phyloP scores from a whole-genome alignment of 2,888 invertebrate species.

The Netelia melanura region DNA sequence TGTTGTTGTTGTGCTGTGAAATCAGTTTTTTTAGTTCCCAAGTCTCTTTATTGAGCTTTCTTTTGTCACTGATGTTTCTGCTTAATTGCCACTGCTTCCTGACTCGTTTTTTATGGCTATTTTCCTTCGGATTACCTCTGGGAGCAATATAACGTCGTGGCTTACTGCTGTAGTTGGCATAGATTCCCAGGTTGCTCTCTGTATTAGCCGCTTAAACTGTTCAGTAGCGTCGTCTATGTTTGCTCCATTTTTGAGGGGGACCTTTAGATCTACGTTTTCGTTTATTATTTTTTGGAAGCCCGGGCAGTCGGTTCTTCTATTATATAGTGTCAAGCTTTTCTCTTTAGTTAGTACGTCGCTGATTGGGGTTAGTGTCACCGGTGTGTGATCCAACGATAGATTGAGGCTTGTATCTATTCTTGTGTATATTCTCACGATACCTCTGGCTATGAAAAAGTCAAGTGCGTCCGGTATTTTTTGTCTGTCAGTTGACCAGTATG shows the following conservation, averaged over 20 bases:
- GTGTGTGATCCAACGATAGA: constrained; percentile 68
- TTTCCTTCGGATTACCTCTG: constrained; percentile 53
- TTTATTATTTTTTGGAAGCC: constrained; percentile 36
- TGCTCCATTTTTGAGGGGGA: constrained; percentile 58
- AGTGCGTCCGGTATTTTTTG: constrained; percentile 72
- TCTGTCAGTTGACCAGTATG: constrained; percentile 73
- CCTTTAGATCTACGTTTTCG: constrained; percentile 50
- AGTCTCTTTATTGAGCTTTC: constrained; percentile 53
- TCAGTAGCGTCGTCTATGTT: constrained; percentile 67
- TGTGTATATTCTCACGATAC: constrained; percentile 54
- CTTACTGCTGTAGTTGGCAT: constrained; percentile 1
- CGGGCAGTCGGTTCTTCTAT: neutral
- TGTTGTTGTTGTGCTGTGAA: constrained; percentile 43
- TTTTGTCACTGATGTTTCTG: constrained; percentile 62
- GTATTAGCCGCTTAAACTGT: constrained; percentile 60
- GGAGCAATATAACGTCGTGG: neutral
- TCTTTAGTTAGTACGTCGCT: constrained; percentile 60
- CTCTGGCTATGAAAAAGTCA: constrained; percentile 70
- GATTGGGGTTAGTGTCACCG: constrained; percentile 40
- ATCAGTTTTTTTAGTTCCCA: constrained; percentile 63
- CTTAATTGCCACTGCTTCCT: constrained; percentile 66
- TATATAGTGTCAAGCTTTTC: constrained; percentile 58
- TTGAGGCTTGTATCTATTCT: constrained; percentile 61
- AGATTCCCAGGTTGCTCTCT: constrained; percentile 63
- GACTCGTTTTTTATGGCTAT: constrained; percentile 58